Evolutionary conservation across 2,888 invertebrate genomes (phyloP), one percentile per base, ranked within the genome.

Genomic region (Heliconius ismenius): DNA sequence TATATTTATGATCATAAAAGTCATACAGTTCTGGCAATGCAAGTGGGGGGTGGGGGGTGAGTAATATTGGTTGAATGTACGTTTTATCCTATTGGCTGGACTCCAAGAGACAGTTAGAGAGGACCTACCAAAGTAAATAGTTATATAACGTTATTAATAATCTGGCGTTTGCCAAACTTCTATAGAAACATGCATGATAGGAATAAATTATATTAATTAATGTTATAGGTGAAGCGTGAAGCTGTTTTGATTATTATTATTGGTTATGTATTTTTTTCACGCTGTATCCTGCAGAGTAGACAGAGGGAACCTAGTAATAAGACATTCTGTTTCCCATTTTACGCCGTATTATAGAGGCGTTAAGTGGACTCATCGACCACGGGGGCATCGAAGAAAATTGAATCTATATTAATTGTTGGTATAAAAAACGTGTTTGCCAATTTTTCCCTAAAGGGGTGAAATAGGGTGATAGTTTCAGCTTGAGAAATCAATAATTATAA

Each of bases 81-180:
- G 54, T 32, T 70, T n/a, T 70, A 70, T 32, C 69, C 69, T 32
- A 58, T 70, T 70, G 69, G 69, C 54, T 11, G 32, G 54, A 15
- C 54, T 70, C 69, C 69, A 70, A 54, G 28, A 49, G 15, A 54
- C 32, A 70, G 28, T 70, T 13, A 70, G 69, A 18, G 32, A n/a
- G 32, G 21, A 28, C 68, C 26, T 49, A 68, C 69, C n/a, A 70
- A 39, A 70, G 69, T 70, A 70, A 54, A 32, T 9, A 13, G 28
- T 70, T 70, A 70, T 54, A 32, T 70, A 70, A 58, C 54, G 4
- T 32, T 70, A 32, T 70, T 70, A 70, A 54, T 70, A 70, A 28
- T 54, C n/a, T 58, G 28, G 21, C 28, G 49, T 28, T 54, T 70
- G 69, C 32, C 69, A 70, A 70, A n/a, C 28, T 32, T 69, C 28